phyloP scores from a whole-genome alignment of 1,140 invertebrate genomes.

The Trachymyrmex cornetzi region DNA sequence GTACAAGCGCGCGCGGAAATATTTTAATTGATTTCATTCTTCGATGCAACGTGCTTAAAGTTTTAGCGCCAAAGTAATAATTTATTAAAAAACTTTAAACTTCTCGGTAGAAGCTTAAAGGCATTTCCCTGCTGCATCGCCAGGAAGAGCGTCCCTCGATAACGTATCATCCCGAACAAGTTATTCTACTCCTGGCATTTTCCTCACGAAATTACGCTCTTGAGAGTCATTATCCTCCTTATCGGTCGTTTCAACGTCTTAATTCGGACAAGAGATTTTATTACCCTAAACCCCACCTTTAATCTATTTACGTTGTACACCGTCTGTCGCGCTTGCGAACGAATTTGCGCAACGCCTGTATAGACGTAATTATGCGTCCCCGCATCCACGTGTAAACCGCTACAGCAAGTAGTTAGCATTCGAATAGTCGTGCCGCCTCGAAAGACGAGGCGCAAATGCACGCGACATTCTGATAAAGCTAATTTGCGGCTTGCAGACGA shows the following conservation, averaged over 20 bases:
- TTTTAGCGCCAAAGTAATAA: neutral
- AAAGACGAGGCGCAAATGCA: conserved; percentile 46
- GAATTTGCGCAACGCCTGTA: conserved; percentile 38
- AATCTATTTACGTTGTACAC: conserved; percentile 64
- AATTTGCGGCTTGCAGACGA: conserved; percentile 58
- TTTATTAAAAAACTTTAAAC: neutral
- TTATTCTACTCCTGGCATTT: neutral
- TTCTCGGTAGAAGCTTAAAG: neutral
- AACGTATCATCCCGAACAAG: conserved; percentile 12
- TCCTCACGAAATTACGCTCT: conserved; percentile 10
- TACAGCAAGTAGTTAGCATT: conserved; percentile 61
- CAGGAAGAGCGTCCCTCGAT: conserved; percentile 25
- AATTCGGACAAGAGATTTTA: conserved; percentile 63
- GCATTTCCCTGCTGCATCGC: neutral
- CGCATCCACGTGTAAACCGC: neutral
- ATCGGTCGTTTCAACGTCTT: conserved; percentile 24
- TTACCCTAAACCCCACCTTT: conserved; percentile 31
- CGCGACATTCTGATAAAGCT: conserved; percentile 61
- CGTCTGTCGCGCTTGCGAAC: conserved; percentile 7
- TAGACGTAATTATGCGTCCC: conserved; percentile 60
- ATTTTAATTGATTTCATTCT: conserved; percentile 8
- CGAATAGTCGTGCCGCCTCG: conserved; percentile 47
- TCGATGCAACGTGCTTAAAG: neutral
- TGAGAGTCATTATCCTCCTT: conserved; percentile 13
- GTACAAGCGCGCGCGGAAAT: neutral